Conservation (phyloP, 2,888 invertebrate genomes). For the Drosophila engyochracea region DNA sequence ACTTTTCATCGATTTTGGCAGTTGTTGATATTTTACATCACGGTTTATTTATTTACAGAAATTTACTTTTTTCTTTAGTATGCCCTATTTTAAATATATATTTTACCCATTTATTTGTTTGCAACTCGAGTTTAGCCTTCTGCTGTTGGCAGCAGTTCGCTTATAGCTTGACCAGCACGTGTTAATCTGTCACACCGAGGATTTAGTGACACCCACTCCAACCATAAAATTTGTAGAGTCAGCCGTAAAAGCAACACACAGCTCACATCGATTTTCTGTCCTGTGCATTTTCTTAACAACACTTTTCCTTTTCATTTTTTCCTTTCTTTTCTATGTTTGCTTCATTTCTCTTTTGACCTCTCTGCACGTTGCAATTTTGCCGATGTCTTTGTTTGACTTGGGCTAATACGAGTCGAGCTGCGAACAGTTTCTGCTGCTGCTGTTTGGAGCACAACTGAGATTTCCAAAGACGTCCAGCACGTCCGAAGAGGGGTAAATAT, state of each 20-base stretch:
- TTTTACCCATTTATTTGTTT: slow-evolving; percentile 32
- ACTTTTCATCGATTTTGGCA: slow-evolving; percentile 28
- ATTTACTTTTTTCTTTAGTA: slow-evolving; percentile 3
- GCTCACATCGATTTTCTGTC: slow-evolving; percentile 73
- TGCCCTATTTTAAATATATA: neutral
- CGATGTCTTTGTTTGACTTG: slow-evolving; percentile 78
- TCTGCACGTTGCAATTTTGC: slow-evolving; percentile 71
- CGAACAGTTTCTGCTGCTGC: slow-evolving; percentile 25
- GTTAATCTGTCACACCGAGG: slow-evolving; percentile 75
- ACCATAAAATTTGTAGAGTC: slow-evolving; percentile 42
- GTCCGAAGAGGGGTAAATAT: slow-evolving; percentile 55
- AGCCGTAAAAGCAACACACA: slow-evolving; percentile 32
- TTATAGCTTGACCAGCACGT: slow-evolving; percentile 64
- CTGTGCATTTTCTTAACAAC: slow-evolving; percentile 75
- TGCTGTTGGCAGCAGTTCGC: slow-evolving; percentile 31
- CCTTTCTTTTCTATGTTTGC: slow-evolving; percentile 12
- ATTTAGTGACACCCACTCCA: slow-evolving; percentile 58
- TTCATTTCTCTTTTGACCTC: slow-evolving; percentile 6
- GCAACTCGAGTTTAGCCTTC: slow-evolving; percentile 63
- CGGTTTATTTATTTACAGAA: neutral
- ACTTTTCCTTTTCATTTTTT: slow-evolving; percentile 51
- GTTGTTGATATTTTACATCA: neutral
- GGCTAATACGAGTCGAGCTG: slow-evolving; percentile 69
- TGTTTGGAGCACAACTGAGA: slow-evolving; percentile 70
- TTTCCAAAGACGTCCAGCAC: slow-evolving; percentile 68